Base-by-base conservation (phyloP, 1,140 invertebrate species). In the Drosophila punjabiensis region DNA sequence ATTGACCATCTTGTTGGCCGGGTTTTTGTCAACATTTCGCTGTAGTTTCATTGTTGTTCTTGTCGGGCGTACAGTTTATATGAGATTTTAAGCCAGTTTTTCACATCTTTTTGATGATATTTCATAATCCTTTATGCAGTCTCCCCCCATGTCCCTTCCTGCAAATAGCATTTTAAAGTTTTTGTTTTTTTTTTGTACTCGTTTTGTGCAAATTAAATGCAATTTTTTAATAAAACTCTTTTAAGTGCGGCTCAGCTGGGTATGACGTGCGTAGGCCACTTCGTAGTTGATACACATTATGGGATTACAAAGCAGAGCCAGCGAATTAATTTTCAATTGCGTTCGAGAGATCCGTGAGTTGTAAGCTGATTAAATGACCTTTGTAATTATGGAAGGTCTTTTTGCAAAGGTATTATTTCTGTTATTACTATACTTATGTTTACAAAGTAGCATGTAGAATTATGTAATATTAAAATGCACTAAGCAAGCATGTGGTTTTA, bases 1-100 rank as follows among this genome's bases (percentile, higher is more conserved):
- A 84, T 90, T 90, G 85, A 88, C 85, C 85, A 88, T 89, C 85
- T 88, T 88, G 86, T 88, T 90, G 77, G 52, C 43, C 47, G 52
- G 52, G 43, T 76, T 82, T 47, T 47, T 79, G 59, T 35, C 56
- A 35, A 55, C 58, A 75, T 33, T 55, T 56, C 50, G n/a, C 11
- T 33, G 80, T 39, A 39, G 64, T 65, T 75, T 67, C 63, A 58
- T 58, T 47, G 43, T 78, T 52, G 55, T 60, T 67, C 35, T 59
- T 73, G 65, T 74, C 33, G 67, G 20, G 43, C 74, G 61, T 35
- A 24, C 59, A 18, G 63, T 62, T 20, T 43, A 67, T 83, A 61
- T 66, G 76, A 62, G 53, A 78, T 78, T 88, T 87, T 71, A 88
- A 78, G 77, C 85, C 84, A 79, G 62, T 81, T 88, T 88, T 88